Evolutionary conservation across 1,140 invertebrate genomes (phyloP), one percentile per base, ranked within the genome.

Genomic region (Lanistes nyassanus): DNA sequence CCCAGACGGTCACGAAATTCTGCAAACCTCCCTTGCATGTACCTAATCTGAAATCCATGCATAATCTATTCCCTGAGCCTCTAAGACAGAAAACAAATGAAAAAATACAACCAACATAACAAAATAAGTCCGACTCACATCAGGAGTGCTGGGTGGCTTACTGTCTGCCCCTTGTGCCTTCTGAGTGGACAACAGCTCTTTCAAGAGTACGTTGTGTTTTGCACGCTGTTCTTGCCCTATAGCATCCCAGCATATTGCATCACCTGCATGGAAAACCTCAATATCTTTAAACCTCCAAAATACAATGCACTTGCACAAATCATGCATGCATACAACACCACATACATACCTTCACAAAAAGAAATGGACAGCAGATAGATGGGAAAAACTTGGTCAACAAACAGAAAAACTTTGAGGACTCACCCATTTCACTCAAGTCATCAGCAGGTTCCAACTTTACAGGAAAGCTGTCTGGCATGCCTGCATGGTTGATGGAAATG

Each of bases 171-270:
- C 60, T 37, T 60, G 60, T 11, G 42, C 68, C 19, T 77, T 60
- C 34, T 68, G 67, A 34, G 70, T 85, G 36, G 86, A 88, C 65
- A 90, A 82, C 34, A 89, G 79, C 68, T 85, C 82, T 78, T 89
- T 88, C 66, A 88, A 74, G n/a, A 88, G 58, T 31, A 84, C 83
- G 77, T 88, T 87, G 67, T 87, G 85, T 60, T 58, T 79, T 1
- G 78, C 75, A 65, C 70, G 79, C 70, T 75, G 78, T 66, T 80
- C 81, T 56, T 62, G 60, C n/a, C 76, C 80, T 71, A 75, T 74
- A 6, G 76, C 78, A 47, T 74, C 70, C 23, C 42, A 26, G 34
- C 51, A 36, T 4, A 74, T 29, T 31, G 75, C 62, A 37, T 68
- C 75, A 64, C 70, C 75, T 76, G 66, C 4, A 74, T 13, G 47